Percentiles rank a stretch among this genome's conserved stretches.
Evolutionary conservation across 2,797 vertebrate genomes (phyloP).

Genomic region (Melanotaenia maccullochi): DNA sequence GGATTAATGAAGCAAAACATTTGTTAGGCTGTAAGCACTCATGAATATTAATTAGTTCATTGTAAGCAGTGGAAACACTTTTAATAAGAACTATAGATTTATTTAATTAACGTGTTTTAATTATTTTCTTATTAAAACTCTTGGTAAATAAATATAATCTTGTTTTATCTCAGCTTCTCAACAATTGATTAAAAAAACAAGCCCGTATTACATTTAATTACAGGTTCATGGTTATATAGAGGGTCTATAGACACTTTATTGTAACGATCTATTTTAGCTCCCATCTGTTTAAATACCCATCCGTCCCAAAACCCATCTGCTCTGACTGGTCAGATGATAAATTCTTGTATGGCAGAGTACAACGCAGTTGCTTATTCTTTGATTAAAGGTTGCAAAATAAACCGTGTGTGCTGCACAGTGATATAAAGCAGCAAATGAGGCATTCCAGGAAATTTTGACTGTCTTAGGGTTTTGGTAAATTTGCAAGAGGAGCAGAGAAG

Average conservation of each 20-base stretch:
- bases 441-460: neutral
- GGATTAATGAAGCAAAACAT: slow-evolving; percentile 37
- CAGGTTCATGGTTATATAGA: neutral
- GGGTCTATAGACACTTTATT: neutral
- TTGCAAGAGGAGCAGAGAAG: no score
- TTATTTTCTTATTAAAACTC: neutral
- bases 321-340: neutral
- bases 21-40: slow-evolving; percentile 42
- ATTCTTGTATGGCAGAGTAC: neutral
- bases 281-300: neutral
- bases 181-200: no score
- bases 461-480: neutral
- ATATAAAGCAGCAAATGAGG: no score
- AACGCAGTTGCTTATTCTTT: neutral
- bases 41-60: slow-evolving; percentile 40
- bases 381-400: neutral
- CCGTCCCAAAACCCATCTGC: neutral
- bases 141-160: no score
- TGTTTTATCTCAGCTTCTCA: no score
- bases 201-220: neutral
- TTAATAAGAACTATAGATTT: neutral
- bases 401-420: neutral
- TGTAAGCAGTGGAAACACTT: neutral
- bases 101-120: neutral
- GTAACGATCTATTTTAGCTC: no score